These are phyloP conservation scores for Eudasyphora cyanicolor DNA, from an alignment of 2,888 invertebrate genomes.

Conservation along the genomic window DNA sequence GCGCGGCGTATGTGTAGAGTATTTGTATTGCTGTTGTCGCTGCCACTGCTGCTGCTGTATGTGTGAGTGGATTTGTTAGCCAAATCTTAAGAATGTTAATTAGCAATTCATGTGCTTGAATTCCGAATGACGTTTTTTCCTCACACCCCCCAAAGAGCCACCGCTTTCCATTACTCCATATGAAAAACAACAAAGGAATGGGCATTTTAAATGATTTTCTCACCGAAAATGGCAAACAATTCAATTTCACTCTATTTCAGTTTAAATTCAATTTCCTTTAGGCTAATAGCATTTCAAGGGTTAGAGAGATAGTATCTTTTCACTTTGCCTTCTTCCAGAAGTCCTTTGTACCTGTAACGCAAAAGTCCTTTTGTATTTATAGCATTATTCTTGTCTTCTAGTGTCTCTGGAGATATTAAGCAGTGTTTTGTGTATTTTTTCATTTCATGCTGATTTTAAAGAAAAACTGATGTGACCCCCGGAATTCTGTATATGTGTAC, in stretches of 20 bases:
- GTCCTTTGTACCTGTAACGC: background rate
- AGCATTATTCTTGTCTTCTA: background rate
- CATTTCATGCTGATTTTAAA: background rate
- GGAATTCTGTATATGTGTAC: too few relatives aligned
- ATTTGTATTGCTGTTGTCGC: background rate
- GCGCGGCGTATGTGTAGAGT: background rate
- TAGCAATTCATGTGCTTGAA: slow-evolving; percentile 20
- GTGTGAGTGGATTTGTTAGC: background rate
- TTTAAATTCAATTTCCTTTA: background rate
- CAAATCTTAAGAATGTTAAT: slow-evolving; percentile 25
- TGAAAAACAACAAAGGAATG: background rate
- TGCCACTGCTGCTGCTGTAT: too few relatives aligned
- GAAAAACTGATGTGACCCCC: too few relatives aligned
- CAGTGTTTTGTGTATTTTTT: too few relatives aligned
- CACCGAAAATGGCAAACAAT: background rate
- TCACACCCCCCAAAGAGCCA: too few relatives aligned
- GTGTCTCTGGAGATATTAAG: background rate
- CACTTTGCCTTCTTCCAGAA: background rate
- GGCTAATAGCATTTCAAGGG: background rate
- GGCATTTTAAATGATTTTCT: background rate
- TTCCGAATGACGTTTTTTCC: background rate
- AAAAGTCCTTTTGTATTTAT: too few relatives aligned
- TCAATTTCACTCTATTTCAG: slow-evolving; percentile 1
- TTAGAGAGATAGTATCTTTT: background rate
- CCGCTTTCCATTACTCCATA: background rate